Percentiles rank a stretch among this genome's conserved stretches.
Conservation (phyloP, 2,888 invertebrate species). For the Augochlorella aurata region DNA sequence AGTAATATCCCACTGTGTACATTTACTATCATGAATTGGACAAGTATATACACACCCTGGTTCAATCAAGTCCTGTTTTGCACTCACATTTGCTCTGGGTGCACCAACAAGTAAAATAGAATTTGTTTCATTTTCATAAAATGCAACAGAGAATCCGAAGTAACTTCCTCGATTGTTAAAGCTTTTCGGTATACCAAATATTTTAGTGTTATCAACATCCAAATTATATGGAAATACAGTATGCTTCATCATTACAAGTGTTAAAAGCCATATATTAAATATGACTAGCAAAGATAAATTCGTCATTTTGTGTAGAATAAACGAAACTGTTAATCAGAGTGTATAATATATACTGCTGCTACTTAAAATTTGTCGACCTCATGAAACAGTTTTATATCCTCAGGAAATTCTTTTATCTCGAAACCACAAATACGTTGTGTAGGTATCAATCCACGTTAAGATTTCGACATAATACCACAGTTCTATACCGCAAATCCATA, state of each 20-base stretch:
- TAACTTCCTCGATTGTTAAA: constrained; percentile 68
- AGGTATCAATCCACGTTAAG: constrained; percentile 15
- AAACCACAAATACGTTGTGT: constrained; percentile 67
- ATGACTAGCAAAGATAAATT: background rate
- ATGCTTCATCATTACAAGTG: constrained; percentile 5
- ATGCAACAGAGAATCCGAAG: constrained; percentile 79
- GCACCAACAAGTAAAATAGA: constrained; percentile 76
- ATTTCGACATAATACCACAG: background rate
- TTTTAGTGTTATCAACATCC: constrained; percentile 70
- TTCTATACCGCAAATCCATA: background rate
- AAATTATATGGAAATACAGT: constrained; percentile 70
- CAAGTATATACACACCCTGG: constrained; percentile 78
- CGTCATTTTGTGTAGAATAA: constrained; percentile 30
- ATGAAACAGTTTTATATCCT: background rate
- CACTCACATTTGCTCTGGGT: constrained; percentile 73
- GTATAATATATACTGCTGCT: background rate
- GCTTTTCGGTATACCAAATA: constrained; percentile 70
- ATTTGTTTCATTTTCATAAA: constrained; percentile 61
- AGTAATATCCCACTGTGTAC: constrained; percentile 72
- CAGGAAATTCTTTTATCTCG: constrained; percentile 56
- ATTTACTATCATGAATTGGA: constrained; percentile 64
- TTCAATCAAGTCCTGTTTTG: constrained; percentile 58
- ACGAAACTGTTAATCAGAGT: background rate
- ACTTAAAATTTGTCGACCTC: background rate
- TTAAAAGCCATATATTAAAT: constrained; percentile 8